Evolutionary conservation across 2,797 vertebrate genomes (phyloP), one percentile per base, ranked within the genome.

Genomic region (Amphiprion clarkii): DNA sequence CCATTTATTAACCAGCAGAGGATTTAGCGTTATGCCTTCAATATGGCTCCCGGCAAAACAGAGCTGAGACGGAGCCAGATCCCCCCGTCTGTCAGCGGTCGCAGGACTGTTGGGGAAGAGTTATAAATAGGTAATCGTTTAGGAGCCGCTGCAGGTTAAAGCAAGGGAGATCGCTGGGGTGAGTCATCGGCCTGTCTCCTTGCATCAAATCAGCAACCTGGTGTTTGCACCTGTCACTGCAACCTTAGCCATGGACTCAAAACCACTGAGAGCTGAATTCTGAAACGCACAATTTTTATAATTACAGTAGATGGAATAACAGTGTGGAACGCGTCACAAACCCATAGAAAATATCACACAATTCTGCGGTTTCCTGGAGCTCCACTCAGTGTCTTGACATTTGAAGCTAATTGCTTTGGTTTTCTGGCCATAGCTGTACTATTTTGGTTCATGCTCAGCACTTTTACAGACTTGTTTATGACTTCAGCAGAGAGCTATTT

Each of bases 111-210:
- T 76, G 85, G 67, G 74, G 79, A 70, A 27, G 62, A 71, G 82
- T 90, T 92, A 93, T 94, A 91, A 94, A 94, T 94, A 93, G 88
- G 82, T 78, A 81, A 87, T 90, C 11, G 73, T 89, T 90, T 79
- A 76, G 79, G 82, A 87, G 83, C 67, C 19, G 23, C 86, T 84
- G 86, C 86, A 84, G 89, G 89, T 92, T 89, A 88, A 83, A 80
- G 83, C 67, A 77, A 77, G 65, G 78, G 74, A 86, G 74, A 74
- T 74, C 52, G 39, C 87, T 31, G 25, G 31, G 70, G 84, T 93
- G 93, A 93, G 81, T 92, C 91, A 93, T 79, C 33, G 73, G 42
- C 76, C 79, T 85, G 89, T 93, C 91, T 89, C 67, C 66, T 87
- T 79, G 82, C 78, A 92, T 94, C 82, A 92, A 78, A 89, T 93